Conservation (phyloP, 2,797 vertebrate genomes). For the Nyctibius grandis region DNA sequence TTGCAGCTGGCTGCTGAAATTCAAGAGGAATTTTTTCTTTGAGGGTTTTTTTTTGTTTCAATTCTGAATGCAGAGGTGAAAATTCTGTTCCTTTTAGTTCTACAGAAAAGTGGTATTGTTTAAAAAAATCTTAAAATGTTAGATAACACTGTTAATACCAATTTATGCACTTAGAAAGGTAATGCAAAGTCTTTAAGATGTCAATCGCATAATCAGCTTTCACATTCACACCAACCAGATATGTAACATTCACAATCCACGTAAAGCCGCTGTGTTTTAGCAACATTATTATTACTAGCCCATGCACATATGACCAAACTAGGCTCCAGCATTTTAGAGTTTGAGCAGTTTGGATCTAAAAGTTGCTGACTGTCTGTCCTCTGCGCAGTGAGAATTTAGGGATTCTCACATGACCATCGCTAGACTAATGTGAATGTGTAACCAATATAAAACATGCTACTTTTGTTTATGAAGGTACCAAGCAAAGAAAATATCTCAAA, state of each 20-base stretch:
- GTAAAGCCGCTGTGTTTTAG: background rate
- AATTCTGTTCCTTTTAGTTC: background rate
- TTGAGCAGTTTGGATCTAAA: background rate
- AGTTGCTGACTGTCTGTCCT: background rate
- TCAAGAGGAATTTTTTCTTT: background rate
- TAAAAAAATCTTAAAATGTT: background rate
- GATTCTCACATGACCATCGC: background rate
- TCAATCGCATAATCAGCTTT: background rate
- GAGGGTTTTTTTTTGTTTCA: background rate
- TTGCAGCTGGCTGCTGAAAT: slow-evolving; percentile 1
- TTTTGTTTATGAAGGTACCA: background rate
- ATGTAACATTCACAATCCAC: background rate
- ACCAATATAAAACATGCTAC: background rate
- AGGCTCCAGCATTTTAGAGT: background rate
- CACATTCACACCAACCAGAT: background rate
- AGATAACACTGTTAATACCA: background rate
- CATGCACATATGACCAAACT: background rate
- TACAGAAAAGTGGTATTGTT: background rate
- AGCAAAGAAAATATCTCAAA: background rate
- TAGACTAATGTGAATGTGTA: background rate
- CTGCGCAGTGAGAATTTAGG: background rate
- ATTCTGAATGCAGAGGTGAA: background rate
- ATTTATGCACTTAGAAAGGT: background rate
- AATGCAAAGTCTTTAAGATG: background rate
- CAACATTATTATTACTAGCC: background rate